phyloP scores from a whole-genome alignment of 2,113 vertebrate species.

The Siphamia tubifer region DNA sequence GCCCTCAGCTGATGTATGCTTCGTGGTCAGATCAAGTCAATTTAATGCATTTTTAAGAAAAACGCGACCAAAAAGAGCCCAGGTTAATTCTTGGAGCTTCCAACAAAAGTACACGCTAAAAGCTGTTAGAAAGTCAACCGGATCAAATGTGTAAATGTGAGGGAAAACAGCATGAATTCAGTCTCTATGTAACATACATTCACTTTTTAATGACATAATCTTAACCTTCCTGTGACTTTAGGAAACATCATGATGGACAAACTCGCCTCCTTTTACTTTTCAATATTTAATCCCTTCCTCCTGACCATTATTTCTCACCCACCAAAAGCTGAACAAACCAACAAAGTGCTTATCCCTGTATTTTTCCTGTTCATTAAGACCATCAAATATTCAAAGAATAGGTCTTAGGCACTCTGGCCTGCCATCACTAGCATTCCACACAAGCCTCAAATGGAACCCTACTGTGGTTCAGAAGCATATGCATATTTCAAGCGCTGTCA shows the following conservation, averaged over 20 bases:
- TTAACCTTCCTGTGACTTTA: slow-evolving; percentile 3
- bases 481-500: slow-evolving; percentile 77
- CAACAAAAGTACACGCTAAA: no score
- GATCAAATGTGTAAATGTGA: no score
- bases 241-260: neutral
- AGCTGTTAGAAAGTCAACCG: no score
- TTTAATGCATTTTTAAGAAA: no score
- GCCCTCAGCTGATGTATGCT: no score
- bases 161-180: no score
- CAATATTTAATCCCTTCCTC: slow-evolving; percentile 73
- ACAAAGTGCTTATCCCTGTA: slow-evolving; percentile 79
- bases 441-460: slow-evolving; percentile 42
- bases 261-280: slow-evolving; percentile 32
- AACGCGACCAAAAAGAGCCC: no score
- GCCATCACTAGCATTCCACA: slow-evolving; percentile 49
- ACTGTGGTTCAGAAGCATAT: slow-evolving; percentile 37
- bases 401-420: slow-evolving; percentile 45
- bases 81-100: no score
- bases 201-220: neutral
- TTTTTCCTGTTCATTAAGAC: slow-evolving; percentile 71
- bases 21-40: no score
- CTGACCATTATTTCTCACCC: slow-evolving; percentile 64
- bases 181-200: no score
- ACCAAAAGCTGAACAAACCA: slow-evolving; percentile 13
- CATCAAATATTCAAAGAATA: slow-evolving; percentile 80